Evolutionary conservation across 1,140 invertebrate genomes (phyloP).

Genomic region (Hormaphis cornu): DNA sequence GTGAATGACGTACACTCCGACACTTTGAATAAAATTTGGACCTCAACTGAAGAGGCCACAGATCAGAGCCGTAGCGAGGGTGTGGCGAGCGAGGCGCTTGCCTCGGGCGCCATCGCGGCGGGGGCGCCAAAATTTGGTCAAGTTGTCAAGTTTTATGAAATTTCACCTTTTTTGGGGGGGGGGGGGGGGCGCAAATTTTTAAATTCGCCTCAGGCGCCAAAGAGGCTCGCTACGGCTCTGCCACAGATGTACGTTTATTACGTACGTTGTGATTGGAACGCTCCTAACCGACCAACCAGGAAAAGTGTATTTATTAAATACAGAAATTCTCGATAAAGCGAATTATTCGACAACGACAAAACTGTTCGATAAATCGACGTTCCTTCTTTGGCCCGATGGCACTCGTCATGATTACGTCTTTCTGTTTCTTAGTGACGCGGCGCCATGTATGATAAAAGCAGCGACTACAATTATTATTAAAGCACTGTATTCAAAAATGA

Average conservation of each 20-base stretch:
- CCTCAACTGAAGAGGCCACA: no score
- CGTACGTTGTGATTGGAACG: neutral
- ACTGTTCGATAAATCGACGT: neutral
- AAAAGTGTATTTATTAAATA: neutral
- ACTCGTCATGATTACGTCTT: neutral
- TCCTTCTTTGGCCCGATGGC: conserved; percentile 6
- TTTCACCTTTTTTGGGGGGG: no score
- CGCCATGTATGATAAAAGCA: neutral
- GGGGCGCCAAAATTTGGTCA: no score
- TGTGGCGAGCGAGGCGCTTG: no score
- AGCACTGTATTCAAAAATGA: neutral
- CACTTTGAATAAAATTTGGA: neutral
- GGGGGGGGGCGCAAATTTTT: no score
- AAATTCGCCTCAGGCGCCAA: no score
- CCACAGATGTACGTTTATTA: neutral
- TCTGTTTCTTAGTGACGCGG: conserved; percentile 1
- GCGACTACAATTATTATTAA: neutral
- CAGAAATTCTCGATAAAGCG: neutral
- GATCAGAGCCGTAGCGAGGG: no score
- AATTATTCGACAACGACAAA: neutral
- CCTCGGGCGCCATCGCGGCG: no score
- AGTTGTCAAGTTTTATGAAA: no score
- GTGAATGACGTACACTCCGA: neutral
- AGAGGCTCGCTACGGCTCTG: no score
- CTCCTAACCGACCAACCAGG: neutral